phyloP scores from a whole-genome alignment of 2,113 vertebrate genomes.

The Albula goreensis region DNA sequence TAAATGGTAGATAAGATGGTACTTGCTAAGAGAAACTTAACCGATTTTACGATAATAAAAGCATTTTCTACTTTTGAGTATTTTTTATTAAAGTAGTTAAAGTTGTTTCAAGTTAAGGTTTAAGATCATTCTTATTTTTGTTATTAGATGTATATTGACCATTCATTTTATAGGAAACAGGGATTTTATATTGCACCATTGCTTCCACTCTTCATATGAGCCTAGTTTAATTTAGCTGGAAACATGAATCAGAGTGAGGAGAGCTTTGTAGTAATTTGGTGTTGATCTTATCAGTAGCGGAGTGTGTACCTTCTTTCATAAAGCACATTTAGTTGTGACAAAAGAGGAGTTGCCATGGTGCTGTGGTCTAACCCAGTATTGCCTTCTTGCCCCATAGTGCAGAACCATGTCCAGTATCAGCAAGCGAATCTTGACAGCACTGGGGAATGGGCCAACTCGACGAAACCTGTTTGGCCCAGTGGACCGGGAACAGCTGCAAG shows the following conservation, averaged over 20 bases:
- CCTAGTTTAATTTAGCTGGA: background rate
- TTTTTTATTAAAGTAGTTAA: background rate
- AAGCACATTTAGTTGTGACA: background rate
- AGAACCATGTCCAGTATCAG: slow-evolving; percentile 63
- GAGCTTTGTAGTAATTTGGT: background rate
- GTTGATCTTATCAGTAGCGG: background rate
- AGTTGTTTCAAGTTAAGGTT: background rate
- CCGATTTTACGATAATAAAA: background rate
- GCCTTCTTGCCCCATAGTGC: slow-evolving; percentile 48
- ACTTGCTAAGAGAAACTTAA: background rate
- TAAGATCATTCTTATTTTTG: background rate
- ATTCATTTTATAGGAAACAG: background rate
- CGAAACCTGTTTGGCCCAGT: slow-evolving; percentile 85
- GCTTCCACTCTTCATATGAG: background rate
- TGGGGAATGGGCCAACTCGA: slow-evolving; percentile 61
- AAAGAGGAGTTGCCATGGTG: background rate
- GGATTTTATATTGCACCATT: background rate
- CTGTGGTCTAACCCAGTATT: background rate
- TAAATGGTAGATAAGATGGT: background rate
- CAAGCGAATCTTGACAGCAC: slow-evolving; percentile 39
- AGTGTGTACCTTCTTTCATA: background rate
- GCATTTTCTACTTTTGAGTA: background rate
- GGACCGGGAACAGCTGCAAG: slow-evolving; percentile 76
- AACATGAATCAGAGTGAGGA: background rate
- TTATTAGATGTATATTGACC: background rate